Evolutionary conservation across 2,888 invertebrate species (phyloP).

Genomic region (Lithophane socia): DNA sequence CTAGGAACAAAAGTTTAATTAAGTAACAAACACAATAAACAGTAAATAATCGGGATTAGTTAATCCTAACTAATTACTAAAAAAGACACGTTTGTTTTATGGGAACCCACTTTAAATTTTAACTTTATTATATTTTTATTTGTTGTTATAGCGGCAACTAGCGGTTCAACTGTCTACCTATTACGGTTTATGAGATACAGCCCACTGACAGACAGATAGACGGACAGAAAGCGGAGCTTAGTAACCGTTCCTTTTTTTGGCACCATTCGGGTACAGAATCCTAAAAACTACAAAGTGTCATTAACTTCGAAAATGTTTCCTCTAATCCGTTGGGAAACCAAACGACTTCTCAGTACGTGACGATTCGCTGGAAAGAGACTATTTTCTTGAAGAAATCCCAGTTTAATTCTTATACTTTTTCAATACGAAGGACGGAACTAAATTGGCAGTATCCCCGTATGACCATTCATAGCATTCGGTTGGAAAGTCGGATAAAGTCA

Average conservation of each 20-base stretch:
- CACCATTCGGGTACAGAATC: no score
- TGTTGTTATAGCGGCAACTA: no score
- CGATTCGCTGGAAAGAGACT: slow-evolving; percentile 19
- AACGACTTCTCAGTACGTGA: slow-evolving; percentile 32
- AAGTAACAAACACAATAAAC: background rate
- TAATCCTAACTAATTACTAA: background rate
- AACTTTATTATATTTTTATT: no score
- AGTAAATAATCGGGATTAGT: background rate
- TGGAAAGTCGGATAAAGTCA: background rate
- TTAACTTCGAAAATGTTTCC: background rate
- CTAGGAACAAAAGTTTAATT: slow-evolving; percentile 5
- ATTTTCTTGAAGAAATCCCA: slow-evolving; percentile 1
- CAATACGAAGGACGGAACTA: slow-evolving; percentile 1
- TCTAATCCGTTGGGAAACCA: slow-evolving; percentile 8
- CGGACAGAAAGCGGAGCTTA: no score
- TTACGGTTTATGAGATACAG: no score
- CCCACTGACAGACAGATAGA: no score
- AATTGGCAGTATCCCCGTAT: slow-evolving; percentile 24
- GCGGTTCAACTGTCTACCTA: no score
- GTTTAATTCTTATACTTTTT: slow-evolving; percentile 22
- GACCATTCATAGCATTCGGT: background rate
- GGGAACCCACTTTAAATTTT: no score
- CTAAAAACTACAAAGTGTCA: background rate
- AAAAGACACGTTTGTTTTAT: no score
- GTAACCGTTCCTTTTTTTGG: no score